These are phyloP conservation scores for Tiliacea aurago DNA, from an alignment of 2,888 invertebrate genomes.

Conservation along the genomic window DNA sequence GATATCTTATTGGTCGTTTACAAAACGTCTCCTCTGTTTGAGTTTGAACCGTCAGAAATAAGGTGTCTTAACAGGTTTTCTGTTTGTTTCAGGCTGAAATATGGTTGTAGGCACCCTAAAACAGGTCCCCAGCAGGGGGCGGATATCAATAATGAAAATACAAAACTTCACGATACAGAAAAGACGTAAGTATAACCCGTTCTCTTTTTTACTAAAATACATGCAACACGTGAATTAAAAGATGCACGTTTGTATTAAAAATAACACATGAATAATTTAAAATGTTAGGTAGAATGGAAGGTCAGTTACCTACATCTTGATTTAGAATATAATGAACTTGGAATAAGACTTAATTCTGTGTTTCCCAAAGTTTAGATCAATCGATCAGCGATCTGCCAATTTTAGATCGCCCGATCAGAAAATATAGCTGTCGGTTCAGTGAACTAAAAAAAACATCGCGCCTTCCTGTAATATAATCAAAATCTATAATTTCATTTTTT, in stretches of 20 bases:
- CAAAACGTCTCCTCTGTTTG: no score
- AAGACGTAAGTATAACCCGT: slow-evolving; percentile 77
- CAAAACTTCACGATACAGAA: slow-evolving; percentile 83
- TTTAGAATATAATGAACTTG: background rate
- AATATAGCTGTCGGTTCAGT: background rate
- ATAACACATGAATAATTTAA: background rate
- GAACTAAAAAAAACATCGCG: background rate
- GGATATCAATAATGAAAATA: slow-evolving; percentile 84
- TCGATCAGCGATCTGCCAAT: background rate
- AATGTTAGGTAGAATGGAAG: background rate
- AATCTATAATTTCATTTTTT: background rate
- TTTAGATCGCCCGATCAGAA: background rate
- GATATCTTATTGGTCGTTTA: no score
- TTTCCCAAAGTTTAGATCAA: background rate
- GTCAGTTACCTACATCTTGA: background rate
- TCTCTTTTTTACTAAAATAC: background rate
- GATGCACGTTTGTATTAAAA: slow-evolving; percentile 8
- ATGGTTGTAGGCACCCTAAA: slow-evolving; percentile 82
- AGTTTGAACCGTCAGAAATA: background rate
- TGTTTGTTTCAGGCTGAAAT: slow-evolving; percentile 80
- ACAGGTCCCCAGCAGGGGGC: slow-evolving; percentile 82
- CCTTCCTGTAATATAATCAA: background rate
- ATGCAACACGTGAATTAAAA: background rate
- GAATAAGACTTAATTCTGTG: background rate
- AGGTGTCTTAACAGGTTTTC: background rate